Evolutionary conservation across 2,888 invertebrate species (phyloP).

Genomic region (Molanna angustata): DNA sequence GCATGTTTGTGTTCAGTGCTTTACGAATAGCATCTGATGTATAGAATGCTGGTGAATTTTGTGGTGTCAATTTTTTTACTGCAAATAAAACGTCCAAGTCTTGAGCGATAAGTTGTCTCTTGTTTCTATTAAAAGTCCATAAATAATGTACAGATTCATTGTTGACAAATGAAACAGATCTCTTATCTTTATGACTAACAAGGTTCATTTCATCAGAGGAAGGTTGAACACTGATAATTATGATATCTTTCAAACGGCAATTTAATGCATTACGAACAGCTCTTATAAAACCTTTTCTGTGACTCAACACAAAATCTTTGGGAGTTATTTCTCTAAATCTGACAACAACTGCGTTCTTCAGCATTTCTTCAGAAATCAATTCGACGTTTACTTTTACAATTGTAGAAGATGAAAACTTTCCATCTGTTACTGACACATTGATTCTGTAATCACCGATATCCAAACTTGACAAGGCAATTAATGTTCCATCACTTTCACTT

Average conservation of each 20-base stretch:
- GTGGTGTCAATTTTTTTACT: conserved; percentile 56
- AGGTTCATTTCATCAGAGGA: conserved; percentile 48
- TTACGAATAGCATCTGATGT: conserved; percentile 61
- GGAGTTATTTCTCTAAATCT: conserved; percentile 80
- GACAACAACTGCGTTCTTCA: conserved; percentile 81
- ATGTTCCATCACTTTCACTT: conserved; percentile 73
- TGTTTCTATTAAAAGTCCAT: conserved; percentile 18
- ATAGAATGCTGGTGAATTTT: conserved; percentile 49
- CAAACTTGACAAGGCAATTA: conserved; percentile 77
- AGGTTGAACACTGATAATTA: conserved; percentile 83
- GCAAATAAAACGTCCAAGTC: conserved; percentile 88
- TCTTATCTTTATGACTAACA: conserved; percentile 28
- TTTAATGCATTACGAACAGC: conserved; percentile 77
- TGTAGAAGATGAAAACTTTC: conserved; percentile 78
- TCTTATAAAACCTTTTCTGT: conserved; percentile 79
- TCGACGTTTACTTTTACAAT: conserved; percentile 76
- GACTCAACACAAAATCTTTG: conserved; percentile 80
- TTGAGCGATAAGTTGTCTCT: conserved; percentile 50
- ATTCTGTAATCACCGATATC: conserved; percentile 84
- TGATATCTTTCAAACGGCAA: conserved; percentile 73
- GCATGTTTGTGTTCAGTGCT: conserved; percentile 59
- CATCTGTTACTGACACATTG: conserved; percentile 92
- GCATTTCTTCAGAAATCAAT: conserved; percentile 78
- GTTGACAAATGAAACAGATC: background rate
- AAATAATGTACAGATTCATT: conserved; percentile 13